Base-by-base conservation (phyloP, 2,797 vertebrate species). In the Manis crassicaudata region DNA sequence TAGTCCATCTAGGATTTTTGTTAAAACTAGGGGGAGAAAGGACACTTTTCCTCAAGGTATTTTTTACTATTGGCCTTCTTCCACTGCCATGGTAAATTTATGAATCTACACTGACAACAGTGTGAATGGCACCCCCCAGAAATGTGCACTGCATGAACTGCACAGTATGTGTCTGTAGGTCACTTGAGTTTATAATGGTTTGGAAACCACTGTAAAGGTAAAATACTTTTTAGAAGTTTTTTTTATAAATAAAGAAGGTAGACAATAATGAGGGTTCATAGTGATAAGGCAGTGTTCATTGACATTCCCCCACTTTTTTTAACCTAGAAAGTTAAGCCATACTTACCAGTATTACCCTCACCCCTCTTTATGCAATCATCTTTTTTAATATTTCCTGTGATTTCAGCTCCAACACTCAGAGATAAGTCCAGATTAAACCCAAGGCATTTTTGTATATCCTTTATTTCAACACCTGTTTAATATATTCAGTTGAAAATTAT, bases 361-460 rank as follows among this genome's bases (percentile, higher is more conserved):
- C 10, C 0, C 2, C 21, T 40, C 7, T n/a, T 90, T 88, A 46
- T 0, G 89, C 98, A 99, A 40, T 95, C 67, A 16, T 5, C 3
- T 8, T 5, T 0, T 8, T 35, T 12, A 79, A 81, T 0, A 6
- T 60, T 1, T 68, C 7, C 5, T 40, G 3, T 1, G 0, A 25
- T 0, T 1, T 93, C 1, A 56, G 63, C 0, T 8, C 0, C 0
- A 25, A 0, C 0, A 2, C 1, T 2, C 32, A 89, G 0, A 90
- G 16, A 43, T 3, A 37, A 2, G 79, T 32, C 85, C 50, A 97
- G 9, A 46, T 98, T 21, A 95, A 93, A 98, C 0, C 98, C 98
- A 0, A 99, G 98, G 60, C 98, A 99, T 63, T 2, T 84, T 60
- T 98, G 97, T 35, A 98, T 84, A 2, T 98, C 98, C 20, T 50